phyloP scores from a whole-genome alignment of 2,797 vertebrate species.

The Myotis daubentonii region DNA sequence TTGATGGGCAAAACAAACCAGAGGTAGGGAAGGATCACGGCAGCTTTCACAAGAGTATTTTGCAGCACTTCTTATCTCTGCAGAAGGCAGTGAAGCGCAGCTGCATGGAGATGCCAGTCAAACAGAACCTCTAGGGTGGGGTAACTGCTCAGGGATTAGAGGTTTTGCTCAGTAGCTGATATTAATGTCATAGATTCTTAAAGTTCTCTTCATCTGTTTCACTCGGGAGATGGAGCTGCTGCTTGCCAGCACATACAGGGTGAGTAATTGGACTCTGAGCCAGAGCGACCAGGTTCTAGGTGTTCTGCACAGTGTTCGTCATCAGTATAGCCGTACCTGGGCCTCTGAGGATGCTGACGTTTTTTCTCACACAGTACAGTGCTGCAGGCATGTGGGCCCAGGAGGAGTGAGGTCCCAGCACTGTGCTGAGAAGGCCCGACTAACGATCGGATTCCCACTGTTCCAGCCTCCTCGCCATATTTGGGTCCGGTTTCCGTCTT shows the following conservation, averaged over 20 bases:
- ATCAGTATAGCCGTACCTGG: not conserved
- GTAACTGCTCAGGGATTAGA: not conserved
- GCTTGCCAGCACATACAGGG: not conserved
- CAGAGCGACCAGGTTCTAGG: not conserved
- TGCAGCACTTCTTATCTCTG: slow-evolving; percentile 33
- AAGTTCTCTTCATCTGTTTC: slow-evolving; percentile 11
- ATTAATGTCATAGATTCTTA: not conserved
- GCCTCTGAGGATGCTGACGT: not conserved
- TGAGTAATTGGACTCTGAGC: not conserved
- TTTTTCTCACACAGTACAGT: not conserved
- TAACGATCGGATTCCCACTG: not conserved
- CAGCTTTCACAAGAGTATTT: slow-evolving; percentile 19
- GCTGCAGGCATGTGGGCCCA: not conserved
- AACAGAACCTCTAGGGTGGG: not conserved
- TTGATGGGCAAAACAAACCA: slow-evolving; percentile 12
- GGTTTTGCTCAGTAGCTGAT: not conserved
- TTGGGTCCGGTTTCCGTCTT: not conserved
- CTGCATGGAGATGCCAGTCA: not conserved
- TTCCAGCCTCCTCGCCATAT: not conserved
- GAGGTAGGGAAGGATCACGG: not conserved
- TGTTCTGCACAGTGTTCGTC: not conserved
- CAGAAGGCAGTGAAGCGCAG: slow-evolving; percentile 16
- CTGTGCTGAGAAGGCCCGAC: not conserved
- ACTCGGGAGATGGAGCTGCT: not conserved
- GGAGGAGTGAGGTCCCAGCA: not conserved